Evolutionary conservation across 2,113 vertebrate genomes (phyloP).

Genomic region (Syngnathus scovelli): DNA sequence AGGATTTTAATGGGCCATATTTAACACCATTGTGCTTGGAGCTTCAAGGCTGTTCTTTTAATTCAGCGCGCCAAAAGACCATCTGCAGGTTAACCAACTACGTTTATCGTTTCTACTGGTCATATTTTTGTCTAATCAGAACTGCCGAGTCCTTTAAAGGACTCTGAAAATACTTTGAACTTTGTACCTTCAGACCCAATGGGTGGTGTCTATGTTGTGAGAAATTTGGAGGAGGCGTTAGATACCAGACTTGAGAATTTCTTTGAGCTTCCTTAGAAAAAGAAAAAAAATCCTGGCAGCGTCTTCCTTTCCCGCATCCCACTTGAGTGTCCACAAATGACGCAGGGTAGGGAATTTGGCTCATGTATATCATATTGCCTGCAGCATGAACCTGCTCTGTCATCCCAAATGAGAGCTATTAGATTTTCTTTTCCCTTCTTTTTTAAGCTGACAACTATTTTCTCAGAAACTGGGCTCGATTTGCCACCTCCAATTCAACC

Average conservation of each 20-base stretch:
- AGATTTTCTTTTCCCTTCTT: too few relatives aligned
- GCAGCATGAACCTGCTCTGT: neutral
- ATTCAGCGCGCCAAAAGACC: neutral
- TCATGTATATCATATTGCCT: neutral
- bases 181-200: too few relatives aligned
- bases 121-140: neutral
- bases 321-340: neutral
- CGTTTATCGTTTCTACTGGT: neutral
- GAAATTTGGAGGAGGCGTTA: too few relatives aligned
- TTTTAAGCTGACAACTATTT: neutral
- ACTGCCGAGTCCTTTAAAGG: neutral
- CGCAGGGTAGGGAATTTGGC: neutral
- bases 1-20: neutral
- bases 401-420: neutral
- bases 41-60: slow-evolving; percentile 3
- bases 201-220: too few relatives aligned
- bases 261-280: neutral
- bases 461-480: neutral
- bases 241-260: neutral
- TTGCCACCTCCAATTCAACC: neutral
- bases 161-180: too few relatives aligned
- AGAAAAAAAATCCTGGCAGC: neutral
- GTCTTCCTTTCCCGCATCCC: neutral
- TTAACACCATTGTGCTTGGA: neutral
- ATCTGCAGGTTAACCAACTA: neutral